These are phyloP conservation scores for Columba livia DNA, from an alignment of 2,113 vertebrate genomes.

Conservation along the genomic window DNA sequence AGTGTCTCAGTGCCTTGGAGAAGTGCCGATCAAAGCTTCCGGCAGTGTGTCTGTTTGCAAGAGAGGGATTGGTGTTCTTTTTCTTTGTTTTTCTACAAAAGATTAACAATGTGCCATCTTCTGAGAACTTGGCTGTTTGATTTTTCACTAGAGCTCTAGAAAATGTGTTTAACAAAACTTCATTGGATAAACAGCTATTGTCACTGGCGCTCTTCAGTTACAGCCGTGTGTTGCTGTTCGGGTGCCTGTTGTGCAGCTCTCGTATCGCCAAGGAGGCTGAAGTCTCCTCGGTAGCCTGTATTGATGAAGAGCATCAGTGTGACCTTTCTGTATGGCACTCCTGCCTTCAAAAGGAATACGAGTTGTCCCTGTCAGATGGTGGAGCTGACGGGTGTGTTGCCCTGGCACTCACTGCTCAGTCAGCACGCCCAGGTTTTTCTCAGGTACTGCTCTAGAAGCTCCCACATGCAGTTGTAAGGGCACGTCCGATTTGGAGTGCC, in stretches of 20 bases:
- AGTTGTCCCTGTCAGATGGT: background rate
- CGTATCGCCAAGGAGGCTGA: background rate
- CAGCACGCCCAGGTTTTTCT: background rate
- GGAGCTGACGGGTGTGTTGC: background rate
- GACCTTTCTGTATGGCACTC: background rate
- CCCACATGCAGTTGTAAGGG: background rate
- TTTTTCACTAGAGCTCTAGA: background rate
- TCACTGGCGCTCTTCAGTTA: background rate
- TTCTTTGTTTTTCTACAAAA: background rate
- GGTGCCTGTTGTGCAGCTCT: background rate
- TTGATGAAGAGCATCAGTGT: background rate
- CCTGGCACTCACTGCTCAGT: background rate
- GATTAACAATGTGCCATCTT: background rate
- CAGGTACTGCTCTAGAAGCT: background rate
- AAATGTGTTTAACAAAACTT: background rate
- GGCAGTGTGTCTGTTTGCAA: background rate
- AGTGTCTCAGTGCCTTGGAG: background rate
- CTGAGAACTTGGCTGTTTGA: background rate
- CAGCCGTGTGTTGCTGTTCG: background rate
- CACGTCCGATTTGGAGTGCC: background rate
- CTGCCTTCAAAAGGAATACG: background rate
- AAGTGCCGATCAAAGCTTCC: background rate
- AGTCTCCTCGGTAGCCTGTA: background rate
- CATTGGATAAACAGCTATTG: background rate
- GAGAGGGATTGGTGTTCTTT: background rate